Percentiles rank a stretch among this genome's conserved stretches.
Evolutionary conservation across 2,888 invertebrate species (phyloP).

Genomic region (Hemaris fuciformis): DNA sequence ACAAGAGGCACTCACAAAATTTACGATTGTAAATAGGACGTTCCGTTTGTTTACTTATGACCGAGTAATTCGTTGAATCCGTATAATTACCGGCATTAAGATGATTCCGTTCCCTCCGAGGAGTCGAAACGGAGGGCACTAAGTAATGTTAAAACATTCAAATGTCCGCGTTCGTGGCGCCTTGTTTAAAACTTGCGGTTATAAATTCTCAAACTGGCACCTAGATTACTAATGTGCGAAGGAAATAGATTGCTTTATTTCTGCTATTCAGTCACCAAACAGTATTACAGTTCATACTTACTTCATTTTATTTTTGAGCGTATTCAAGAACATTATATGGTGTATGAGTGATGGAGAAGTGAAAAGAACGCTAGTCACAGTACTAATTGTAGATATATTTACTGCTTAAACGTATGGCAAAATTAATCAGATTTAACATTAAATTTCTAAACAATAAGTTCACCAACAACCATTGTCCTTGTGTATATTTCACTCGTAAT

Average conservation of each 20-base stretch:
- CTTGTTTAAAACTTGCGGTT: slow-evolving; percentile 62
- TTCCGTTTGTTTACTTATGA: slow-evolving; percentile 79
- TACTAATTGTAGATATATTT: too few species aligned
- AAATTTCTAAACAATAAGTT: too few species aligned
- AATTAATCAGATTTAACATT: too few species aligned
- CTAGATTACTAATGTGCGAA: slow-evolving; percentile 52
- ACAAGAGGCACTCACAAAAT: slow-evolving; percentile 46
- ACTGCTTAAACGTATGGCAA: too few species aligned
- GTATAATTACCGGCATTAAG: slow-evolving; percentile 81
- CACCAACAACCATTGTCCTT: too few species aligned
- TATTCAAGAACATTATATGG: too few species aligned
- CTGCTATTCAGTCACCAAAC: too few species aligned
- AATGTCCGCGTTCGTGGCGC: slow-evolving; percentile 63
- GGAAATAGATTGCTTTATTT: slow-evolving; percentile 57
- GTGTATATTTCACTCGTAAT: too few species aligned
- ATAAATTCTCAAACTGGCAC: slow-evolving; percentile 62
- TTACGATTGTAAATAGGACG: slow-evolving; percentile 79
- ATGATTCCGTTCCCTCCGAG: slow-evolving; percentile 71
- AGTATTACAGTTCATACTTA: too few species aligned
- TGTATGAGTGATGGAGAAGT: too few species aligned
- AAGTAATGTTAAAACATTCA: slow-evolving; percentile 78
- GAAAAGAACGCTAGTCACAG: too few species aligned
- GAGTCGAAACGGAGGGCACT: slow-evolving; percentile 59
- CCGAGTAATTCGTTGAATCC: slow-evolving; percentile 79
- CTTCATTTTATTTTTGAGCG: too few species aligned